Evolutionary conservation across 2,888 invertebrate species (phyloP), one percentile per base, ranked within the genome.

Genomic region (Acheta domesticus): DNA sequence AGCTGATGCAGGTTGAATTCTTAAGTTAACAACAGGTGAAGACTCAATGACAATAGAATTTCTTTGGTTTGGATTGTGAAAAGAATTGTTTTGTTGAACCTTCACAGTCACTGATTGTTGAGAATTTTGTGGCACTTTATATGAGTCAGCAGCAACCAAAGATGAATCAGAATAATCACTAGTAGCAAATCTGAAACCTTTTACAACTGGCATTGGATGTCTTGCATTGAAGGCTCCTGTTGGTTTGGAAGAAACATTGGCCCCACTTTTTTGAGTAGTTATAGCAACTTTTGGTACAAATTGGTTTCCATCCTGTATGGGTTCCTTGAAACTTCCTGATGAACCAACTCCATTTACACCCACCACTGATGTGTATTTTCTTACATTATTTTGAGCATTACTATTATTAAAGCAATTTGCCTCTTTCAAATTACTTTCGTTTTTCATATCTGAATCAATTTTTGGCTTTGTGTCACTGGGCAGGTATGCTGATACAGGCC

Each of bases 311-410:
- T 75, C 50, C 36, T 49, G n/a, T 3, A 49, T 49, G 49, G 77
- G 76, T 50, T 75, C 76, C 50, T 76, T 49, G 50, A 62, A 62
- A 62, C 4, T 62, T 62, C 62, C 62, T 62, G 62, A 19, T 14
- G 62, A 62, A 19, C n/a, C 4, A 19, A 62, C n/a, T 62, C 62
- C 62, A 48, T 79, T 81, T 48, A 82, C 73, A 14, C 82, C 82
- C 36, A 82, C 79, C 23, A 82, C 80, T 12, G 82, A 81, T n/a
- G 82, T 82, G 73, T 81, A 82, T 62, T 62, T 62, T 62, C 8
- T 62, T 14, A 62, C n/a, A n/a, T 62, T 62, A 62, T n/a, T 62
- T 62, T 14, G n/a, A 62, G n/a, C 62, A 62, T 62, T 62, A 19
- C 4, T 19, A 62, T 62, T 62, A 62, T 62, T 62, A 16, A 62